phyloP scores from a whole-genome alignment of 2,113 vertebrate genomes.

The Amphiprion percula region DNA sequence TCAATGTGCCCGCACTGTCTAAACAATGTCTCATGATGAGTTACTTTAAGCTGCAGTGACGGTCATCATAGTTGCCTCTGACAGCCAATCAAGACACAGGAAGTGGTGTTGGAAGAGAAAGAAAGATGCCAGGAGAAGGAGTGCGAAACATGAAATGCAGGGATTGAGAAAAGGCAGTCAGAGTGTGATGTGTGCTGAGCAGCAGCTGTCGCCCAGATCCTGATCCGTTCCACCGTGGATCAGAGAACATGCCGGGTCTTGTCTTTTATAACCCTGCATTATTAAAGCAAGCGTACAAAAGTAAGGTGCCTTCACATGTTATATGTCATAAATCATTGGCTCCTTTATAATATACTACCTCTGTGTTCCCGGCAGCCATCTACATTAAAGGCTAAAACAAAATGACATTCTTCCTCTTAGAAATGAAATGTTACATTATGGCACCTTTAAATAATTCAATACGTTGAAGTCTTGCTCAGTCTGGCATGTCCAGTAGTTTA shows the following conservation, averaged over 20 bases:
- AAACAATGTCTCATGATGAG: too few relatives aligned
- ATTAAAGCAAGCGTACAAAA: slow-evolving; percentile 44
- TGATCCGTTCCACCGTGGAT: slow-evolving; percentile 20
- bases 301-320: slow-evolving; percentile 20
- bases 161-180: background rate
- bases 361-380: background rate
- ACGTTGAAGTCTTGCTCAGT: too few relatives aligned
- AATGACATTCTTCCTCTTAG: background rate
- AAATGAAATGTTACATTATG: too few relatives aligned
- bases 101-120: background rate
- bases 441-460: background rate
- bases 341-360: slow-evolving; percentile 8
- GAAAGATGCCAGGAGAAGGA: background rate
- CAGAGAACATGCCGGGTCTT: slow-evolving; percentile 44
- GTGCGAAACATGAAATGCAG: background rate
- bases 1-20: too few relatives aligned
- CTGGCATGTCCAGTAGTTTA: too few relatives aligned
- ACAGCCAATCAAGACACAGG: background rate
- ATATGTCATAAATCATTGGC: slow-evolving; percentile 17
- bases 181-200: background rate
- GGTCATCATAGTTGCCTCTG: too few relatives aligned
- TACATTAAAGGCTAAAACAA: background rate
- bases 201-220: background rate
- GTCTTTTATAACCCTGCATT: slow-evolving; percentile 12
- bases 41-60: too few relatives aligned